Evolutionary conservation across 2,797 vertebrate genomes (phyloP).

Genomic region (Diceros bicornis): DNA sequence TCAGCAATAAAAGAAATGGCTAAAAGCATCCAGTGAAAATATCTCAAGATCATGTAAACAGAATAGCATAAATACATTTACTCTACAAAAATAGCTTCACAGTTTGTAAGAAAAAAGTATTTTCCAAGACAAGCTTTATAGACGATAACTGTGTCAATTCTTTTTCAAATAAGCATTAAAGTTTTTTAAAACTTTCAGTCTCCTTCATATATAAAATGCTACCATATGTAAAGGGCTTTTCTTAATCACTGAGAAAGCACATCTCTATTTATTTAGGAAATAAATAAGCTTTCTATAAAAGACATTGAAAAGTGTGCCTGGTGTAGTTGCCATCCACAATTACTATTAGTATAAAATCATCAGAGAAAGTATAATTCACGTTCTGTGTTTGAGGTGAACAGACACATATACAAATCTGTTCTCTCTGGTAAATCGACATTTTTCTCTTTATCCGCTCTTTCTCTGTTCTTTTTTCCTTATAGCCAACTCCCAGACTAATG

Average conservation of each 20-base stretch:
- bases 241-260: neutral
- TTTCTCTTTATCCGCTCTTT: neutral
- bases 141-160: neutral
- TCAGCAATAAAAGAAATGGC: neutral
- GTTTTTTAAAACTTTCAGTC: neutral
- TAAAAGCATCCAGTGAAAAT: neutral
- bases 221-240: neutral
- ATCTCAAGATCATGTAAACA: neutral
- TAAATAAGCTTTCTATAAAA: neutral
- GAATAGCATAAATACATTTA: neutral
- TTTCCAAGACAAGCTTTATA: neutral
- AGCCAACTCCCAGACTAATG: neutral
- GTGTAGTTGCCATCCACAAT: neutral
- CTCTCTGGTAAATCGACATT: neutral
- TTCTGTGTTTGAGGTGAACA: neutral
- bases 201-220: neutral
- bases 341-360: neutral
- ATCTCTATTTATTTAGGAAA: constrained; percentile 1
- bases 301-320: neutral
- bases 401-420: neutral
- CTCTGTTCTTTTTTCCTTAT: neutral
- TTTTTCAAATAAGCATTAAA: neutral
- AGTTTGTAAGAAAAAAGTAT: neutral
- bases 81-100: neutral
- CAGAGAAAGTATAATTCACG: neutral